phyloP scores from a whole-genome alignment of 2,888 invertebrate species.

The Lymantria dispar region DNA sequence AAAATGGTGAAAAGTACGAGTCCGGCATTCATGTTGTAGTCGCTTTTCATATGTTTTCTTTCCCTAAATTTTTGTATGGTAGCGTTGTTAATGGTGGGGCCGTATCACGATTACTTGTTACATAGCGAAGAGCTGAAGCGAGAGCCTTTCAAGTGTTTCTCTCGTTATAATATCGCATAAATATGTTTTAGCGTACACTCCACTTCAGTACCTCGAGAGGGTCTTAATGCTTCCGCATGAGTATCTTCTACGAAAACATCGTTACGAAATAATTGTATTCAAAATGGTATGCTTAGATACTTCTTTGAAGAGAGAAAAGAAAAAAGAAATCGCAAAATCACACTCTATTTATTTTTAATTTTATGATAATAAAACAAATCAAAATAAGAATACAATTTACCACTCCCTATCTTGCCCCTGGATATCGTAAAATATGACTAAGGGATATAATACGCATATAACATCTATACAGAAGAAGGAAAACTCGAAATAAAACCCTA shows the following conservation, averaged over 20 bases:
- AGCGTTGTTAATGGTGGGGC: conserved; percentile 43
- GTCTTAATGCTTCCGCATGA: conserved; percentile 69
- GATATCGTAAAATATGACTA: too few relatives aligned
- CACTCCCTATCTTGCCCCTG: too few relatives aligned
- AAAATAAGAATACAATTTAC: too few relatives aligned
- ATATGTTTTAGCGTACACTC: conserved; percentile 69
- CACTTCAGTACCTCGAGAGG: conserved; percentile 44
- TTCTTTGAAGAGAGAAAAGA: too few relatives aligned
- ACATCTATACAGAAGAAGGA: too few relatives aligned
- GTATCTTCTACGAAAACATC: conserved; percentile 60
- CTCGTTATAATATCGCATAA: conserved; percentile 77
- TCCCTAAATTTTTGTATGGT: conserved; percentile 55
- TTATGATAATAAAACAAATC: too few relatives aligned
- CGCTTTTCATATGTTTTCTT: conserved; percentile 56
- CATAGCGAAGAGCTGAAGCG: conserved; percentile 43
- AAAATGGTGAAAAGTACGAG: conserved; percentile 74
- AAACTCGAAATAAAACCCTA: too few relatives aligned
- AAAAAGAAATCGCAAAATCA: too few relatives aligned
- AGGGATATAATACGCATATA: too few relatives aligned
- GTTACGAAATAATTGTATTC: conserved; percentile 37
- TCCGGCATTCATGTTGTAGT: conserved; percentile 53
- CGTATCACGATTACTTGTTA: conserved; percentile 64
- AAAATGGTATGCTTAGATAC: neutral
- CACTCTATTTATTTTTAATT: too few relatives aligned
- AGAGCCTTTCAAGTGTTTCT: conserved; percentile 51